Evolutionary conservation across 2,113 vertebrate species (phyloP).

Genomic region (Callithrix jacchus): DNA sequence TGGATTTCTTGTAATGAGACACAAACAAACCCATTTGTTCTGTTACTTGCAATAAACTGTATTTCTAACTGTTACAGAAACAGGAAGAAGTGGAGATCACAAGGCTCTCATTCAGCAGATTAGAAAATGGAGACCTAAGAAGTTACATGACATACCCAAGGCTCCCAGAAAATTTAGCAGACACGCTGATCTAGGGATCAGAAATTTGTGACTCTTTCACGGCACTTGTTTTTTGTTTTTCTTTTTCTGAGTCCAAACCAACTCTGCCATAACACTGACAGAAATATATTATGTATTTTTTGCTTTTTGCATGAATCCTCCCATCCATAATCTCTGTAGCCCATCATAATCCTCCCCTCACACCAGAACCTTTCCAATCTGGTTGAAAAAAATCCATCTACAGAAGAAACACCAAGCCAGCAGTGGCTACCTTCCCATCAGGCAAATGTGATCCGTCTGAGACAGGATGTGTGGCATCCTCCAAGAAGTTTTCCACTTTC

Average conservation of each 20-base stretch:
- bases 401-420: not conserved
- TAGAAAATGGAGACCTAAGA: not conserved
- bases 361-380: not conserved
- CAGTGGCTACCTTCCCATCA: too few species aligned
- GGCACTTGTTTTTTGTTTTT: not conserved
- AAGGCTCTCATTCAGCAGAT: not conserved
- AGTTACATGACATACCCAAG: not conserved
- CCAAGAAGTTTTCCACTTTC: not conserved
- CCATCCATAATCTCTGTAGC: not conserved
- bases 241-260: not conserved
- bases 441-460: not conserved
- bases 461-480: not conserved
- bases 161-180: not conserved
- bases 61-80: not conserved
- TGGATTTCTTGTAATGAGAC: not conserved
- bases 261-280: not conserved
- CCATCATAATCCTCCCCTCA: not conserved
- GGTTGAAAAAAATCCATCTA: not conserved
- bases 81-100: not conserved
- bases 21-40: constrained; percentile 4
- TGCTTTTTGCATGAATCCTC: not conserved
- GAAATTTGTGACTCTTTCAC: not conserved
- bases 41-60: not conserved
- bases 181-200: not conserved
- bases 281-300: not conserved